A percentile compares a stretch with the other conserved stretches of the same genome.
Conservation (phyloP, 2,888 invertebrate genomes). For the Rhamphomyia laevipes region DNA sequence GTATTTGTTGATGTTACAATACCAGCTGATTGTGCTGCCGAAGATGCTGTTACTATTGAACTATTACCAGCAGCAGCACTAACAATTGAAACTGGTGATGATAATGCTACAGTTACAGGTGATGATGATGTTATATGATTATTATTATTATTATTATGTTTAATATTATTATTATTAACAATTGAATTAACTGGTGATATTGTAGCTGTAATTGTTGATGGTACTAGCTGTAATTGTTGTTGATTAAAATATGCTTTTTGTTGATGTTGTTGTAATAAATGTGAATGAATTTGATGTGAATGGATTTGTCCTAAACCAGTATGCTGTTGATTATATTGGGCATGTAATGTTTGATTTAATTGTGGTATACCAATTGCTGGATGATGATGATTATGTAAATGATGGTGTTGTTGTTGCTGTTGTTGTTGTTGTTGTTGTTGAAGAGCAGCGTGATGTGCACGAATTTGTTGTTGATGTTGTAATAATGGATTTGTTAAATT, state of each 20-base stretch:
- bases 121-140: constrained; percentile 13
- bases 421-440: constrained; percentile 27
- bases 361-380: constrained; percentile 28
- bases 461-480: constrained; percentile 29
- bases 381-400: constrained; percentile 28
- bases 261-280: constrained; percentile 24
- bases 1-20: constrained; percentile 18
- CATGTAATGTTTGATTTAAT: constrained; percentile 39
- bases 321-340: constrained; percentile 8
- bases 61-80: constrained; percentile 6
- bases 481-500: constrained; percentile 14
- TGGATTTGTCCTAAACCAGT: neutral
- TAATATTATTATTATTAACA: constrained; percentile 2
- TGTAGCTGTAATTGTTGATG: constrained; percentile 18
- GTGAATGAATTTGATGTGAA: constrained; percentile 9
- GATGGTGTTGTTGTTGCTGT: constrained; percentile 17
- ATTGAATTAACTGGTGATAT: constrained; percentile 14
- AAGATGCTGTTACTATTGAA: constrained; percentile 19
- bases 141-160: constrained; percentile 1
- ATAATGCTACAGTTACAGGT: constrained; percentile 8
- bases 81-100: constrained; percentile 1
- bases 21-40: constrained; percentile 19
- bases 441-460: constrained; percentile 29
- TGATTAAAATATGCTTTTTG: constrained; percentile 16
- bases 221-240: constrained; percentile 25